A percentile compares a stretch with the other conserved stretches of the same genome.
Conservation (phyloP, 1,140 invertebrate genomes). For the Onthophagus taurus region DNA sequence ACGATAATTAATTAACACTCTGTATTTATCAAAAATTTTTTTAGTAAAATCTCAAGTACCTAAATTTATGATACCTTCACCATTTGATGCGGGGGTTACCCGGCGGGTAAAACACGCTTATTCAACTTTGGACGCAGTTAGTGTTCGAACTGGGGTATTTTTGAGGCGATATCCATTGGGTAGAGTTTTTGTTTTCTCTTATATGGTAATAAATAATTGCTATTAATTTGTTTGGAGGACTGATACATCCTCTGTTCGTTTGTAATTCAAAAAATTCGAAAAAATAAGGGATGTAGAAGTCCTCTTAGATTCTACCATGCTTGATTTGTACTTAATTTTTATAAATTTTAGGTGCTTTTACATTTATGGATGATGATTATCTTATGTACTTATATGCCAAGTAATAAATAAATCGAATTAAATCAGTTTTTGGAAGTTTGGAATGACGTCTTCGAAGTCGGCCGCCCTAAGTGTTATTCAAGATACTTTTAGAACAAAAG, state of each 20-base stretch:
- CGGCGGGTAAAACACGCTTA: constrained; percentile 72
- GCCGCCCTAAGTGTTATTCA: too few species aligned
- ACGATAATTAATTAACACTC: too few species aligned
- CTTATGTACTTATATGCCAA: constrained; percentile 40
- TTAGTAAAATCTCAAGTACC: constrained; percentile 59
- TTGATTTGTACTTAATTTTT: neutral
- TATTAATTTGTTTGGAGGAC: too few species aligned
- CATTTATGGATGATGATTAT: constrained; percentile 65
- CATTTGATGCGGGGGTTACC: constrained; percentile 67
- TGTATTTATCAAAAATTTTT: constrained; percentile 35
- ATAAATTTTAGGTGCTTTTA: constrained; percentile 45
- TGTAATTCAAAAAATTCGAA: too few species aligned
- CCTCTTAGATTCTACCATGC: too few species aligned
- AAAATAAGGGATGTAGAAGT: too few species aligned
- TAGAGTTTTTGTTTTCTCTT: constrained; percentile 66
- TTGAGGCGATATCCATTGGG: constrained; percentile 71
- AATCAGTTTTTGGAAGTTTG: too few species aligned
- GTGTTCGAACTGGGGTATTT: constrained; percentile 69
- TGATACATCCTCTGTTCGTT: too few species aligned
- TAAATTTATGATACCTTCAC: constrained; percentile 61
- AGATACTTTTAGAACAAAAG: too few species aligned
- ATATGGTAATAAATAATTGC: too few species aligned
- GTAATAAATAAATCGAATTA: too few species aligned
- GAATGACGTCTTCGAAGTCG: too few species aligned
- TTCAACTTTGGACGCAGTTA: constrained; percentile 64